These are phyloP conservation scores for Zootoca vivipara DNA, from an alignment of 2,113 vertebrate species.

Conservation along the genomic window DNA sequence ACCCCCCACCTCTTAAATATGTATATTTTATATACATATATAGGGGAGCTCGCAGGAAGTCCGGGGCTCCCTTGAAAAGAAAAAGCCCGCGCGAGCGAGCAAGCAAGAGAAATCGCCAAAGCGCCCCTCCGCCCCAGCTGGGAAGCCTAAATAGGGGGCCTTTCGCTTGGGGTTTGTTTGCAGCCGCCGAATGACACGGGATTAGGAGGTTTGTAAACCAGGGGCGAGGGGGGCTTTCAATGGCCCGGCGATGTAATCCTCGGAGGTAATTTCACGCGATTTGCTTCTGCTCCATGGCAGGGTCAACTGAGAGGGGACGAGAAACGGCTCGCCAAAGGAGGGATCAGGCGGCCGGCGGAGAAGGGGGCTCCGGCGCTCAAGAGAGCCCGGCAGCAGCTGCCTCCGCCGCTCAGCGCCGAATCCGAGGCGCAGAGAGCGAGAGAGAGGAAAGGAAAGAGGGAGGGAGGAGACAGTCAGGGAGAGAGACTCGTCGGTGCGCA, in stretches of 20 bases:
- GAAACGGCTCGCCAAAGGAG: slow-evolving; percentile 75
- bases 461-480: neutral
- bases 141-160: slow-evolving; percentile 65
- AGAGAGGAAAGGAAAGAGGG: neutral
- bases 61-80: slow-evolving; percentile 65
- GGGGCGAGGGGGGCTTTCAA: slow-evolving; percentile 74
- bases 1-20: slow-evolving; percentile 60
- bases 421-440: neutral
- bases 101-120: neutral
- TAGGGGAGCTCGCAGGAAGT: slow-evolving; percentile 72
- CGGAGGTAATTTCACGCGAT: slow-evolving; percentile 88
- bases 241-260: slow-evolving; percentile 84
- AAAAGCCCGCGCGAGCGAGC: slow-evolving; percentile 57
- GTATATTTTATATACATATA: slow-evolving; percentile 55
- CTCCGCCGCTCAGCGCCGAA: neutral
- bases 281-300: slow-evolving; percentile 81
- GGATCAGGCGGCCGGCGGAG: slow-evolving; percentile 80
- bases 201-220: slow-evolving; percentile 84
- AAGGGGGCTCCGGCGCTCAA: neutral
- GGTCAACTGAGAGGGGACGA: slow-evolving; percentile 75
- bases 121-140: slow-evolving; percentile 5
- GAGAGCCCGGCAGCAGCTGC: slow-evolving; percentile 56
- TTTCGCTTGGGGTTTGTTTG: slow-evolving; percentile 74
- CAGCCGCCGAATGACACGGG: slow-evolving; percentile 78
- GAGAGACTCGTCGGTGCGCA: neutral